Base-by-base conservation (phyloP, 2,888 invertebrate genomes). In the Griposia aprilina region DNA sequence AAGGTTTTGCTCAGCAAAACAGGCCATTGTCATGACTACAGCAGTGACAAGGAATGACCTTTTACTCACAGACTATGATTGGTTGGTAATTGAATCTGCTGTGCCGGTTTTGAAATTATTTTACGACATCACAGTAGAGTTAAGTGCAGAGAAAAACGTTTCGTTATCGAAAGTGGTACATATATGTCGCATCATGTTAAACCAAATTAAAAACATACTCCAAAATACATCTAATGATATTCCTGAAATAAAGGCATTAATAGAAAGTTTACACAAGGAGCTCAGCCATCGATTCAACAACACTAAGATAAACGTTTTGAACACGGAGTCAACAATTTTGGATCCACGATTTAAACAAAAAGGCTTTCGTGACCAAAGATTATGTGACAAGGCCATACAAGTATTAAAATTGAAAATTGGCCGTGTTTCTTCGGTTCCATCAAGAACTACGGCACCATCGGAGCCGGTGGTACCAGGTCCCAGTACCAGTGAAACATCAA, bases 321-420 rank as follows among this genome's bases (percentile, higher is more conserved):
- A 72, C 62, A 30, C 52, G 30, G 72, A 72, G 26, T 26, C 72
- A 8, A 63, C 72, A 36, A 72, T 72, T 50, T n/a, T 72, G 50
- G 72, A 72, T 55, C 72, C 72, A 13, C 48, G 72, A 11, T 72
- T 72, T 23, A 72, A 72, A 45, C 62, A 23, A 72, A 72, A 52
- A 48, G 48, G 48, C 48, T 48, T 13, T 48, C 48, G 48, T 48
- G 48, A 48, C 48, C 48, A 48, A 48, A 48, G 48, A 48, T 48
- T 48, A 48, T 48, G 48, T 48, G 48, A 48, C 48, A 48, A 48
- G 48, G 48, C 48, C 48, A 48, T 48, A 48, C 48, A 48, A 13
- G 48, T 48, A 13, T 48, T 48, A 13, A 48, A 48, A 48, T 48
- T 48, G 48, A 48, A 48, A 48, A 48, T 48, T 48, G 13, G 48